These are phyloP conservation scores for Erinaceus europaeus DNA, from an alignment of 2,113 vertebrate species.

Conservation along the genomic window DNA sequence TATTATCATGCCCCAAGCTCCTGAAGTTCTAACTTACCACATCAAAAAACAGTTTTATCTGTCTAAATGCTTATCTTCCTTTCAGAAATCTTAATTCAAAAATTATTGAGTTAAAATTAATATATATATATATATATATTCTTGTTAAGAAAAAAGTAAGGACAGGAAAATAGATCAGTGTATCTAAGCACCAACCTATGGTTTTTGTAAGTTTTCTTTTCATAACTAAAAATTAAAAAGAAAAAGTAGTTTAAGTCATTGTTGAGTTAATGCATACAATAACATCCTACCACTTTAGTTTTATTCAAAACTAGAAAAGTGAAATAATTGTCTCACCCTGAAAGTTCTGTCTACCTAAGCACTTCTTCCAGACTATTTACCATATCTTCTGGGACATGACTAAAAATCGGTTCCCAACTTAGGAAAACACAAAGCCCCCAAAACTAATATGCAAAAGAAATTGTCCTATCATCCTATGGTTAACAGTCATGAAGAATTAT, in stretches of 20 bases:
- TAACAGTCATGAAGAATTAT: constrained; percentile 71
- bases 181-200: too few relatives aligned
- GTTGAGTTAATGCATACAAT: background rate
- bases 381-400: constrained; percentile 48
- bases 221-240: constrained; percentile 24
- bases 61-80: too few relatives aligned
- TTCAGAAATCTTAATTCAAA: too few relatives aligned
- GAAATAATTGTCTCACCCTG: constrained; percentile 19
- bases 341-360: constrained; percentile 34
- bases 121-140: too few relatives aligned
- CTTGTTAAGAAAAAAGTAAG: too few relatives aligned
- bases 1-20: too few relatives aligned
- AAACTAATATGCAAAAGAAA: constrained; percentile 74
- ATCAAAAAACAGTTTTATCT: too few relatives aligned
- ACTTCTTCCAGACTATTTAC: constrained; percentile 47
- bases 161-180: too few relatives aligned
- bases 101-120: too few relatives aligned
- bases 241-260: background rate
- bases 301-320: constrained; percentile 28
- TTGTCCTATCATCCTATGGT: constrained; percentile 49
- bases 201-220: too few relatives aligned
- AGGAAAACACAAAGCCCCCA: constrained; percentile 61
- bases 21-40: too few relatives aligned
- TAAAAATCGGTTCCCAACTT: constrained; percentile 54
- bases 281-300: background rate